phyloP scores from a whole-genome alignment of 2,888 invertebrate species.

The Zaprionus obscuricornis region DNA sequence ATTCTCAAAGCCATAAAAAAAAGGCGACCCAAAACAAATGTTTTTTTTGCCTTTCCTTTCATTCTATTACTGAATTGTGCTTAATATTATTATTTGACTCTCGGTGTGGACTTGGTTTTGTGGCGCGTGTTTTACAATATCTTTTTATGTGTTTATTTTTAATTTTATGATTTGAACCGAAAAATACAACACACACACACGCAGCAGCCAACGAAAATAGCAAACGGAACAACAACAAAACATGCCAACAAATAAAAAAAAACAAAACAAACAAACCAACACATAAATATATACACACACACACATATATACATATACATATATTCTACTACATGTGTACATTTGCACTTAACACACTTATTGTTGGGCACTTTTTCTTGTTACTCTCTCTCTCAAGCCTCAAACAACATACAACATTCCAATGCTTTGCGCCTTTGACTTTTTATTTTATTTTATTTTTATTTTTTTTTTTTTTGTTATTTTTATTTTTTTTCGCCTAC shows the following conservation, averaged over 20 bases:
- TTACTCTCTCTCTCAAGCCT: background rate
- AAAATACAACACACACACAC: too few relatives aligned
- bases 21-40: too few relatives aligned
- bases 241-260: background rate
- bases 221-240: slow-evolving; percentile 25
- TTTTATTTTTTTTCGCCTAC: slow-evolving; percentile 44
- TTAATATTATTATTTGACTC: slow-evolving; percentile 31
- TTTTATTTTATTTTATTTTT: slow-evolving; percentile 2
- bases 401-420: too few relatives aligned
- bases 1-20: too few relatives aligned
- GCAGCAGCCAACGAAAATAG: slow-evolving; percentile 49
- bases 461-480: slow-evolving; percentile 18
- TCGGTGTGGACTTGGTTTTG: background rate
- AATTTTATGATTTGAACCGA: slow-evolving; percentile 67
- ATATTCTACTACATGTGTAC: slow-evolving; percentile 56
- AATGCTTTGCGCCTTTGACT: background rate
- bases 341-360: slow-evolving; percentile 72
- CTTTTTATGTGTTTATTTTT: slow-evolving; percentile 71
- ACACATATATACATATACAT: background rate
- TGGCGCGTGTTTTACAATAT: slow-evolving; percentile 63
- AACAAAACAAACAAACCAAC: slow-evolving; percentile 8
- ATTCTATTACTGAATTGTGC: slow-evolving; percentile 10
- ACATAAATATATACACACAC: background rate
- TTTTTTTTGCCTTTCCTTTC: too few relatives aligned
- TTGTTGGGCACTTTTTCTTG: slow-evolving; percentile 51